Conservation (phyloP, 2,113 vertebrate species). For the Mastomys natalensis region DNA sequence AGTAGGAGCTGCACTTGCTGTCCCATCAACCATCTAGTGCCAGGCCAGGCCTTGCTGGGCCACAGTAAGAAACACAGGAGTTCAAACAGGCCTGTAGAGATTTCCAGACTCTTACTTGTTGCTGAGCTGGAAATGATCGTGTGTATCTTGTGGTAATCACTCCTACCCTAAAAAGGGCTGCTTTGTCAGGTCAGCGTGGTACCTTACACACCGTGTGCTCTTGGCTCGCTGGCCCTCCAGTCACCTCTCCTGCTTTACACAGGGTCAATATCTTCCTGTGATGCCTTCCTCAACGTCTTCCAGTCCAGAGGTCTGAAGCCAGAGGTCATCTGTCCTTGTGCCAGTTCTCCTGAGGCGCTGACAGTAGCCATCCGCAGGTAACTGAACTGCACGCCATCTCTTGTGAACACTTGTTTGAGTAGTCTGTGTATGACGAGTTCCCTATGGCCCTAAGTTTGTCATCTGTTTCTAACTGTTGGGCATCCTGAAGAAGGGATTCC, state of each 20-base stretch:
- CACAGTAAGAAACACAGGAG: too few species aligned
- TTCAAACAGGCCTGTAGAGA: background rate
- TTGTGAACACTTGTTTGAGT: background rate
- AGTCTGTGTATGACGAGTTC: fast-evolving
- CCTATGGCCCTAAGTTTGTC: too few species aligned
- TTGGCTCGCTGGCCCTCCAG: fast-evolving
- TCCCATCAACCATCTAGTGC: background rate
- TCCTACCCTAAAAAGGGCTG: background rate
- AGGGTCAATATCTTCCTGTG: constrained; percentile 99
- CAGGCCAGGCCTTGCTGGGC: background rate
- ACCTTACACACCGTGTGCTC: too few species aligned
- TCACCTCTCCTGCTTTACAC: background rate
- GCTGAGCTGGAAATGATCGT: background rate
- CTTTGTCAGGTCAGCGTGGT: fast-evolving
- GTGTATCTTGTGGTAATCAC: background rate
- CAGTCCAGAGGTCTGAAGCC: constrained; percentile 95
- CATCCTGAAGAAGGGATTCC: background rate
- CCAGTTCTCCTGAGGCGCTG: constrained; percentile 94
- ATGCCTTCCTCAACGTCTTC: constrained; percentile 98
- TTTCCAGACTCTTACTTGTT: background rate
- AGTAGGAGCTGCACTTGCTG: fast-evolving
- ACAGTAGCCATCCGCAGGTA: constrained; percentile 98
- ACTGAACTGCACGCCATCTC: background rate
- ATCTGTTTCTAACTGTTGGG: background rate
- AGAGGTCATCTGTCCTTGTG: constrained; percentile 97